Percentiles rank a stretch among this genome's conserved stretches.
Evolutionary conservation across 2,113 vertebrate genomes (phyloP).

Genomic region (Gasterosteus aculeatus): DNA sequence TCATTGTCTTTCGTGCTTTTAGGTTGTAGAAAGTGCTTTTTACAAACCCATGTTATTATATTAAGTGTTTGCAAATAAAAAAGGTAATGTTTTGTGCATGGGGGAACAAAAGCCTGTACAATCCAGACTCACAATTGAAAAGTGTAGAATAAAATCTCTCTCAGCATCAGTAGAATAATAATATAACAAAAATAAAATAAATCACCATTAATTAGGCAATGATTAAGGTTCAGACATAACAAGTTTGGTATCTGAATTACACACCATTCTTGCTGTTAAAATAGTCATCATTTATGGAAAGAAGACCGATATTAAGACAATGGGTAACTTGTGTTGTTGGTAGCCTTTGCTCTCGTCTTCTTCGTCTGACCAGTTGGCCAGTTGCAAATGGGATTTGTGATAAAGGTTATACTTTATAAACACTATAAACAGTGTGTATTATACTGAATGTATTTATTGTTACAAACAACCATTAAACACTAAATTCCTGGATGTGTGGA

Average conservation of each 20-base stretch:
- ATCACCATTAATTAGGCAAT: no score
- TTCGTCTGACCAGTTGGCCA: neutral
- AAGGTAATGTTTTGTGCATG: no score
- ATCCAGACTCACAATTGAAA: no score
- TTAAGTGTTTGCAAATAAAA: no score
- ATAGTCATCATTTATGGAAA: neutral
- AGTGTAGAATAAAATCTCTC: no score
- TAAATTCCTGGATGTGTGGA: neutral
- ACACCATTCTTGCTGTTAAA: neutral
- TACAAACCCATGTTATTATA: no score
- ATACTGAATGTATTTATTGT: neutral
- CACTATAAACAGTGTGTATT: neutral
- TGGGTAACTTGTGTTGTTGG: neutral
- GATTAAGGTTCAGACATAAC: neutral
- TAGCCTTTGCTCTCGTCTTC: neutral
- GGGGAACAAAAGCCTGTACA: no score
- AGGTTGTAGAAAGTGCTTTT: no score
- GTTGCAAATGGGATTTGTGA: neutral
- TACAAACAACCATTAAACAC: neutral
- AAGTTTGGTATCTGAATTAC: neutral
- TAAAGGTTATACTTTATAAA: neutral
- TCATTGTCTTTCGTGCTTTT: no score
- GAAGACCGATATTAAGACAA: neutral
- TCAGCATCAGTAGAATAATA: no score
- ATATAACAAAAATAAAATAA: no score